These are phyloP conservation scores for Actenoides hombroni DNA, from an alignment of 2,113 vertebrate species.

Conservation along the genomic window DNA sequence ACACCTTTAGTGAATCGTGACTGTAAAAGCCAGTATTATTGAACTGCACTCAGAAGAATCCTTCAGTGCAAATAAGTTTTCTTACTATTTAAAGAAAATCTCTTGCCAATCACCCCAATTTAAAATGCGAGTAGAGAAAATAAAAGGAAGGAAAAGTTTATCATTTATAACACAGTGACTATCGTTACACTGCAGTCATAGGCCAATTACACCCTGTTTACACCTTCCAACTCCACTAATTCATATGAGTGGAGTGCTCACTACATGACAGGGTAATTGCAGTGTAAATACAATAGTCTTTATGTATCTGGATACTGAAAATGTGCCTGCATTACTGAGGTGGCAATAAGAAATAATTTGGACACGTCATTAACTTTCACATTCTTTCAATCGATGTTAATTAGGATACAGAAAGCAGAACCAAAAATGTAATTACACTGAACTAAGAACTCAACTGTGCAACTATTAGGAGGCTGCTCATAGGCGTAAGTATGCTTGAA, in stretches of 20 bases:
- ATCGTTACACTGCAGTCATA: background rate
- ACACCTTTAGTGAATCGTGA: background rate
- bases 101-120: background rate
- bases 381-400: constrained; percentile 46
- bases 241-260: background rate
- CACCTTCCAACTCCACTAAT: background rate
- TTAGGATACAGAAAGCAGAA: constrained; percentile 49
- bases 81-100: constrained; percentile 3
- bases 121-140: background rate
- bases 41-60: background rate
- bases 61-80: background rate
- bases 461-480: background rate
- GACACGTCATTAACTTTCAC: constrained; percentile 39
- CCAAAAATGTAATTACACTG: constrained; percentile 19
- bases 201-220: constrained; percentile 22
- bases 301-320: background rate
- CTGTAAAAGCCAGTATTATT: background rate
- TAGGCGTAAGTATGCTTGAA: background rate
- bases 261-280: constrained; percentile 19
- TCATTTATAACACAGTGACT: constrained; percentile 7
- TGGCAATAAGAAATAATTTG: constrained; percentile 51
- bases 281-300: constrained; percentile 43
- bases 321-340: background rate
- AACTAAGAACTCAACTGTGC: background rate
- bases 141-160: background rate